Conservation (phyloP, 1,140 invertebrate genomes). For the Frieseomelitta varia region DNA sequence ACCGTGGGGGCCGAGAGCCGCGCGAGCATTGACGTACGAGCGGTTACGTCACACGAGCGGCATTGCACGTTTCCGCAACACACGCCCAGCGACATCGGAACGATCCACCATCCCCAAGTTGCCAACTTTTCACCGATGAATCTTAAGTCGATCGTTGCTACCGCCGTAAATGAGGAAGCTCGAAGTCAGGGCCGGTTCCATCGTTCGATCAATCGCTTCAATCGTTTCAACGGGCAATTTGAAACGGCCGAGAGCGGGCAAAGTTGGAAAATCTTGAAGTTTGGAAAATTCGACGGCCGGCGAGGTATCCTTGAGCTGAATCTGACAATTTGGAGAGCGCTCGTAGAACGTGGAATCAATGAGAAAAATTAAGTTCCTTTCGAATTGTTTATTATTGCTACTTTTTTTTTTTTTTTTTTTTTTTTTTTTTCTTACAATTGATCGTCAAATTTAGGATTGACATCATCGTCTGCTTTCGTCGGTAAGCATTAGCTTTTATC, state of each 20-base stretch:
- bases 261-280: too few relatives aligned
- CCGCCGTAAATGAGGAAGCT: neutral
- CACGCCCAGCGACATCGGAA: neutral
- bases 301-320: too few relatives aligned
- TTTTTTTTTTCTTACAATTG: neutral
- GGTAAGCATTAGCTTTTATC: neutral
- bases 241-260: too few relatives aligned
- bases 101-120: slow-evolving; percentile 6
- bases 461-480: neutral
- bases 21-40: slow-evolving; percentile 16
- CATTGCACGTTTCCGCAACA: neutral
- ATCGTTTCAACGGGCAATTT: neutral
- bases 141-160: slow-evolving; percentile 15
- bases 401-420: neutral
- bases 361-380: too few relatives aligned
- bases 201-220: neutral
- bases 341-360: too few relatives aligned
- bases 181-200: neutral
- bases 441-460: neutral
- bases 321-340: too few relatives aligned
- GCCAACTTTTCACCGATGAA: neutral
- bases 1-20: neutral
- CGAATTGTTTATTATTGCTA: too few relatives aligned
- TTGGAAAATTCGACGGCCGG: too few relatives aligned
- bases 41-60: neutral